Evolutionary conservation across 1,140 invertebrate genomes (phyloP), one percentile per base, ranked within the genome.

Genomic region (Sminthurinus signatus): DNA sequence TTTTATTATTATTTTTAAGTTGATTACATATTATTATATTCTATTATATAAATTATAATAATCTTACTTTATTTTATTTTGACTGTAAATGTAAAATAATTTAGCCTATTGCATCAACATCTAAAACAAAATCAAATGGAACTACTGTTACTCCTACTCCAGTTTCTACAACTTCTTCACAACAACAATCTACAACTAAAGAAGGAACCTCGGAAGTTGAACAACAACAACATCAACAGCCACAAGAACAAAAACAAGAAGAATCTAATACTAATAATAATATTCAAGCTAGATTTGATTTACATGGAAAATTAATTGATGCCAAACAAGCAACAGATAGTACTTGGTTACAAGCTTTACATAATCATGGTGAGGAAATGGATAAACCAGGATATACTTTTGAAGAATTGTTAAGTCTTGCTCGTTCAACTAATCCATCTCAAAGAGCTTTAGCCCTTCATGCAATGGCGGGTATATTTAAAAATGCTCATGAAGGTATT

Each of bases 311-410:
- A 75, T 79, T 80, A 75, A 86, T 87, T 14, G 80, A 85, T 61
- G 3, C n/a, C n/a, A 73, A 89, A 43, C 89, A 85, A 64, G 74
- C 77, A 1, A 77, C 81, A 21, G 80, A 84, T 44, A 83, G 87
- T 66, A 81, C 77, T 74, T 77, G 78, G 74, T 77, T 83, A 21
- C 74, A 83, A 58, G 85, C 85, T 55, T 78, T 96, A 8, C 90
- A 92, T 78, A 88, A 95, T 77, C 93, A 96, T 76, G 91, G 91
- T 1, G 86, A 92, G 71, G 92, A 96, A 76, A 87, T 89, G 21
- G 86, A 91, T 71, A 82, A 91, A 73, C 87, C 92, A 21, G 92
- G 92, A 0, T 96, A 96, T 74, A 86, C 88, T 2, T 74, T 96
- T 2, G 86, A 88, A 70, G 93, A 96, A 79, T 76, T 95, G 0